Evolutionary conservation across 2,113 vertebrate genomes (phyloP), one percentile per base, ranked within the genome.

Genomic region (Hiodon tergisus): DNA sequence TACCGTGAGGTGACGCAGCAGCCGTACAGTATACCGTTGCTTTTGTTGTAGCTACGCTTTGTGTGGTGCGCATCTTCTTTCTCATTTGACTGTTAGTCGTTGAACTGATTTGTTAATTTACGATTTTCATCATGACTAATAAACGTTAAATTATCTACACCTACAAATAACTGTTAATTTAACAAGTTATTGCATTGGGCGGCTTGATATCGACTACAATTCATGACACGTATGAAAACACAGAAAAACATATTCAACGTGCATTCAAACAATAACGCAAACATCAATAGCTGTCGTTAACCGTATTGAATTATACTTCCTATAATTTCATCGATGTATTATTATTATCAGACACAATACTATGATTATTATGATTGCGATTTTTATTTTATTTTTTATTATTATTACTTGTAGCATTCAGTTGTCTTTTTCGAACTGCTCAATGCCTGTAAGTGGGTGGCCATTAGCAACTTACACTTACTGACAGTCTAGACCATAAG

Each of bases 21-120:
- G 71, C 67, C 11, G 48, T 71, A 79, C 3, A 5, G 17, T 67
- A 63, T 77, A 79, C 67, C 74, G 71, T 73, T 70, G 86, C 84
- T 86, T 86, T 86, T 87, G 88, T 88, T 86, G 82, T 84, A 76
- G 78, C 72, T 8, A 14, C 10, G 62, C 53, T 66, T 57, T 76
- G 54, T 79, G 61, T 59, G 84, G 82, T 55, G 11, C 71, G 48
- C 55, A 69, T 31, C 13, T 46, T 66, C 31, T 11, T 0, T 17
- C 63, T 46, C 63, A 66, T 46, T 46, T 66, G 63, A 10, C 63
- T 10, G 46, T 17, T 7, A 48, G 63, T 47, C 48, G 63, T 48
- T 66, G 46, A 8, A 48, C 46, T 66, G 63, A 66, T 65, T 46
- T 4, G 10, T 66, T 66, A 47, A 48, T 10, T 14, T 66, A 47